These are phyloP conservation scores for Natrix natrix DNA, from an alignment of 2,797 vertebrate genomes.

Conservation along the genomic window DNA sequence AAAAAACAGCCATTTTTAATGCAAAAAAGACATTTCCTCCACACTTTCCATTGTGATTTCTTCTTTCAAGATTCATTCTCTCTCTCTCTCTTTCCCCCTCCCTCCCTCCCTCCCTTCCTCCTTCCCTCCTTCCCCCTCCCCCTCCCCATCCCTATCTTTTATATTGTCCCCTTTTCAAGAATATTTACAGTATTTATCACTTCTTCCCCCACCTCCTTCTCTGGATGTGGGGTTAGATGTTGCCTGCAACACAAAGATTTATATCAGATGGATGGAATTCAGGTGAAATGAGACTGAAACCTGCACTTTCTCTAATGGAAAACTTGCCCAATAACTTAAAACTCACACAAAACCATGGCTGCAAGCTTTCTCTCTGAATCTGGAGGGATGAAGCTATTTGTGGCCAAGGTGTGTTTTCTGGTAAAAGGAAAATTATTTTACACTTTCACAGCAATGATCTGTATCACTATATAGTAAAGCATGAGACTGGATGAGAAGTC, in stretches of 20 bases:
- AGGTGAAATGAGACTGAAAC: conserved; percentile 28
- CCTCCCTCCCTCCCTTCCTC: background rate
- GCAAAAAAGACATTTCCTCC: conserved; percentile 48
- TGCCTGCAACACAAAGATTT: conserved; percentile 23
- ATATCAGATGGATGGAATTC: background rate
- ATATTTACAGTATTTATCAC: conserved; percentile 22
- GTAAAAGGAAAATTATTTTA: background rate
- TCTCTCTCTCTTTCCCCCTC: fast-evolving
- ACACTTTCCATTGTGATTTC: conserved; percentile 37
- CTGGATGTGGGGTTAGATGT: conserved; percentile 5
- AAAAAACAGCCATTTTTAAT: conserved; percentile 49
- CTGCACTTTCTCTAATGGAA: background rate
- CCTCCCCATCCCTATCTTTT: background rate
- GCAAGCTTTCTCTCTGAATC: fast-evolving
- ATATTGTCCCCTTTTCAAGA: background rate
- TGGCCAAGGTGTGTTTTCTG: background rate
- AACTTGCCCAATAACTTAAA: background rate
- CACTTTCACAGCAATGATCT: background rate
- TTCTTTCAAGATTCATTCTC: conserved; percentile 23
- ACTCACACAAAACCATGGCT: background rate
- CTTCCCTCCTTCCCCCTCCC: background rate
- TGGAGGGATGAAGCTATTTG: fast-evolving
- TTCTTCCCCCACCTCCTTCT: background rate
- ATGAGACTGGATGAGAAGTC: background rate
- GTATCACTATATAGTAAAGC: background rate